Evolutionary conservation across 2,113 vertebrate genomes (phyloP).

Genomic region (Callospermophilus lateralis): DNA sequence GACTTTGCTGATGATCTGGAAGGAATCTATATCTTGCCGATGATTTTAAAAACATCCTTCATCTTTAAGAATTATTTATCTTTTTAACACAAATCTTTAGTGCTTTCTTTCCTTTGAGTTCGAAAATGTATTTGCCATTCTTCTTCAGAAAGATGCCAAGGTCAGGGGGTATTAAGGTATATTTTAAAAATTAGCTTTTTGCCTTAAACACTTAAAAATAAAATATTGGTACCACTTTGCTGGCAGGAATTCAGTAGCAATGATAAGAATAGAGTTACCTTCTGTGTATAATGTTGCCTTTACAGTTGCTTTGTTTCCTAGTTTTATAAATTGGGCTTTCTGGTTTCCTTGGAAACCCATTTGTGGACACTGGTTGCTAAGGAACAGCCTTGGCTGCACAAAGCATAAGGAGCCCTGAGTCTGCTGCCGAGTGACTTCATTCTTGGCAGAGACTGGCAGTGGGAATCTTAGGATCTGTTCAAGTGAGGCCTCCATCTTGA

Average conservation of each 20-base stretch:
- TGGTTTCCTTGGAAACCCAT: constrained; percentile 93
- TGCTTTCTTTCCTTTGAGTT: constrained; percentile 47
- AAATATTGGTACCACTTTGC: background rate
- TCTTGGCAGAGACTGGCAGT: constrained; percentile 80
- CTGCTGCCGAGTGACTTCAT: constrained; percentile 90
- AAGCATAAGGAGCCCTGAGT: constrained; percentile 87
- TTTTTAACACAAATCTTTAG: constrained; percentile 6
- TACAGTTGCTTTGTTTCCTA: constrained; percentile 86
- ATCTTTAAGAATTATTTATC: background rate
- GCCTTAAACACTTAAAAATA: constrained; percentile 38
- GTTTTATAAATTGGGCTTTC: constrained; percentile 86
- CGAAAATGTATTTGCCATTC: constrained; percentile 72
- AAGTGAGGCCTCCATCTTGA: constrained; percentile 82
- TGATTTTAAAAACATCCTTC: background rate
- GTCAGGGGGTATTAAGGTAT: background rate
- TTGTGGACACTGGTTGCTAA: constrained; percentile 95
- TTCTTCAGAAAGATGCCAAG: constrained; percentile 39
- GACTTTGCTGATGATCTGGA: background rate
- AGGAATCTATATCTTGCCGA: constrained; percentile 36
- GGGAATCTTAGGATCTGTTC: constrained; percentile 77
- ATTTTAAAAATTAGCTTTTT: constrained; percentile 2
- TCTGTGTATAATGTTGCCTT: constrained; percentile 70
- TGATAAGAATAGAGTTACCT: constrained; percentile 62
- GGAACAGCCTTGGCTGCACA: constrained; percentile 93
- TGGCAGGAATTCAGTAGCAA: background rate